Evolutionary conservation across 2,113 vertebrate genomes (phyloP).

Genomic region (Todiramphus saurophagus): DNA sequence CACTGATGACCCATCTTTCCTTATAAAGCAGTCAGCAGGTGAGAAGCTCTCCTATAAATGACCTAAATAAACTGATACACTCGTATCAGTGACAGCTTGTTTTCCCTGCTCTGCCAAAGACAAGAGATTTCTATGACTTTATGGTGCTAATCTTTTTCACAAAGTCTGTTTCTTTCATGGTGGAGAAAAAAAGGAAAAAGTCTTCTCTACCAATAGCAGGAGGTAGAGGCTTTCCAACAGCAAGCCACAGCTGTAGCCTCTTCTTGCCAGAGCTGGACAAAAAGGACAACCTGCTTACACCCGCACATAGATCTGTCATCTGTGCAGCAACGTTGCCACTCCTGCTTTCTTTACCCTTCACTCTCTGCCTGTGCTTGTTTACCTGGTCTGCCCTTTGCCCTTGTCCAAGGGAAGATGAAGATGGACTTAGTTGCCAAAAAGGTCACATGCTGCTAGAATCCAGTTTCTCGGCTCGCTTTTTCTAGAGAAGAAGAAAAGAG

Average conservation of each 20-base stretch:
- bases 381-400: background rate
- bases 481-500: background rate
- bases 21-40: background rate
- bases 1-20: background rate
- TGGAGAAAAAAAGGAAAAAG: background rate
- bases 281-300: background rate
- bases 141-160: background rate
- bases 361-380: background rate
- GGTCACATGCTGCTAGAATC: background rate
- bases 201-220: accelerated
- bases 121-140: background rate
- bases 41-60: background rate
- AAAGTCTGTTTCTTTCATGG: background rate
- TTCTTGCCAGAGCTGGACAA: background rate
- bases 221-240: background rate
- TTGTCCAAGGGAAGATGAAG: background rate
- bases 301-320: accelerated
- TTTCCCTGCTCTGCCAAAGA: background rate
- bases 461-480: background rate
- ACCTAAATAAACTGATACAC: background rate
- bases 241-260: background rate
- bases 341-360: background rate
- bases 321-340: background rate
- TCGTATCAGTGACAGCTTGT: background rate
- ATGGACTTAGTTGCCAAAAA: background rate